phyloP scores from a whole-genome alignment of 2,888 invertebrate genomes.

The Diabrotica balteata region DNA sequence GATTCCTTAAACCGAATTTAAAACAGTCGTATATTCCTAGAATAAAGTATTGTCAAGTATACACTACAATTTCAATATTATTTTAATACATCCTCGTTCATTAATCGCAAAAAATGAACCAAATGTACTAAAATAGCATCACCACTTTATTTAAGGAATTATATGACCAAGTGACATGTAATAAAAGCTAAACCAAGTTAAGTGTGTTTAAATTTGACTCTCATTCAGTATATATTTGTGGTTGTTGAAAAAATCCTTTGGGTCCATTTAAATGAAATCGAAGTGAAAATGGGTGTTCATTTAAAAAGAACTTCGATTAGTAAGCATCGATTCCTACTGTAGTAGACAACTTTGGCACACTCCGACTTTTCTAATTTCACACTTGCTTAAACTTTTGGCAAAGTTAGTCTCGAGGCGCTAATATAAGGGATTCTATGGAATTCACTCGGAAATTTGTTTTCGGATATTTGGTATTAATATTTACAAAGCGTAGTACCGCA shows the following conservation, averaged over 20 bases:
- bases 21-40: too few relatives aligned
- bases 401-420: constrained; percentile 25
- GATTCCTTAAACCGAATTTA: too few relatives aligned
- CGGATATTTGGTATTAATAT: constrained; percentile 21
- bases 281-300: constrained; percentile 27
- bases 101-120: too few relatives aligned
- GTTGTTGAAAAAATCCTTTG: constrained; percentile 6
- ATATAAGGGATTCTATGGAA: constrained; percentile 23
- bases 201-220: too few relatives aligned
- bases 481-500: constrained; percentile 1
- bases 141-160: too few relatives aligned
- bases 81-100: too few relatives aligned
- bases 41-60: too few relatives aligned
- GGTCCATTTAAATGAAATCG: constrained; percentile 20
- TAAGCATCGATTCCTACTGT: constrained; percentile 28
- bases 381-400: constrained; percentile 26
- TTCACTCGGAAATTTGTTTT: constrained; percentile 19
- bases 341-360: constrained; percentile 26
- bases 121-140: too few relatives aligned
- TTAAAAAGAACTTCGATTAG: constrained; percentile 30
- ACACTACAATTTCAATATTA: too few relatives aligned
- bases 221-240: too few relatives aligned
- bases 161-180: too few relatives aligned
- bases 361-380: constrained; percentile 33
- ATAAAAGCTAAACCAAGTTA: too few relatives aligned